Evolutionary conservation across 2,113 vertebrate genomes (phyloP).

Genomic region (Prionailurus bengalensis): DNA sequence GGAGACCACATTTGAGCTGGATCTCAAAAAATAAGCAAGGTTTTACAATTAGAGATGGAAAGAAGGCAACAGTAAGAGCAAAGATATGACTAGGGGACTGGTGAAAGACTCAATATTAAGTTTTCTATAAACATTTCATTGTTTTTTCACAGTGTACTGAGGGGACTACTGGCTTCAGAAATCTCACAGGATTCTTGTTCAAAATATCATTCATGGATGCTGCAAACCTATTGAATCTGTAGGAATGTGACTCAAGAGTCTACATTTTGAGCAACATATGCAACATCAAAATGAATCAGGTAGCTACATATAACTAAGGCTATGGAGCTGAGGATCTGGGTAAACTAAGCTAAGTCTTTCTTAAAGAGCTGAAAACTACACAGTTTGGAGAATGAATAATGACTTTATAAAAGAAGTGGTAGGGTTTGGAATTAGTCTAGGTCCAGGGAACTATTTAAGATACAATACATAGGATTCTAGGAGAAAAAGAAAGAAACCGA

Average conservation of each 20-base stretch:
- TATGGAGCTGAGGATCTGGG: neutral
- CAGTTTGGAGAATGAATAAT: neutral
- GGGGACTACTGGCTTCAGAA: neutral
- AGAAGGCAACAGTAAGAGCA: neutral
- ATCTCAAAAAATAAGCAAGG: constrained; percentile 29
- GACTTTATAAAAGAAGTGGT: neutral
- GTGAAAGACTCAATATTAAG: neutral
- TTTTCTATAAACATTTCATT: neutral
- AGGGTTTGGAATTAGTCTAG: neutral
- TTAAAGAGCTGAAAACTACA: neutral
- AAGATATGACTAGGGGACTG: neutral
- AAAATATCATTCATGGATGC: neutral
- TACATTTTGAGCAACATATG: constrained; percentile 2
- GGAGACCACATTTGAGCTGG: neutral
- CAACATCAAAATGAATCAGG: neutral
- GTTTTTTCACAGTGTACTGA: neutral
- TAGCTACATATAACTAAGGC: neutral
- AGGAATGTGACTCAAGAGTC: neutral
- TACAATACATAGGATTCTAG: constrained; percentile 5
- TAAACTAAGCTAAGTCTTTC: neutral
- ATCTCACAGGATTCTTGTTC: neutral
- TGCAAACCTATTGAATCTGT: neutral
- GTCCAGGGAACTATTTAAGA: neutral
- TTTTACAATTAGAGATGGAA: neutral
- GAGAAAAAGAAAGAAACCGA: constrained; percentile 7